Percentiles rank a stretch among this genome's conserved stretches.
Evolutionary conservation across 1,140 invertebrate species (phyloP).

Genomic region (Aphidius ervi): DNA sequence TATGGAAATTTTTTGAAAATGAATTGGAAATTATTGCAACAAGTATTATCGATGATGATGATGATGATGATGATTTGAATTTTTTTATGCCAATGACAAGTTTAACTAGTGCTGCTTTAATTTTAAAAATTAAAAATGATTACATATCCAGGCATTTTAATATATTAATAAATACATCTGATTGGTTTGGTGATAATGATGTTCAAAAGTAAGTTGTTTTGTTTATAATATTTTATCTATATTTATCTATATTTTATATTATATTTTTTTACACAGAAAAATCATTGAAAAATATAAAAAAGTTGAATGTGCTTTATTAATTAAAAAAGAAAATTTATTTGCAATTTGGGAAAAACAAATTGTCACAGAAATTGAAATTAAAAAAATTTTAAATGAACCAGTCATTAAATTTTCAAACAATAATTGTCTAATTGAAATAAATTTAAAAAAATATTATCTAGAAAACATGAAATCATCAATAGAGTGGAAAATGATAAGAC

Average conservation of each 20-base stretch:
- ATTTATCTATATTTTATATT: background rate
- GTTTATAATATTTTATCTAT: background rate
- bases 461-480: conserved; percentile 19
- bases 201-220: conserved; percentile 26
- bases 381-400: conserved; percentile 11
- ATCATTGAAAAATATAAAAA: conserved; percentile 30
- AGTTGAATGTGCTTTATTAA: conserved; percentile 21
- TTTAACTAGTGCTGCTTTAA: conserved; percentile 61
- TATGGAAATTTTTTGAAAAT: conserved; percentile 71
- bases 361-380: conserved; percentile 13
- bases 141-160: conserved; percentile 54
- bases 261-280: conserved; percentile 23
- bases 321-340: conserved; percentile 24
- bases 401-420: conserved; percentile 8
- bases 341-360: conserved; percentile 18
- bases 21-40: conserved; percentile 55
- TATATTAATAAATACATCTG: conserved; percentile 36
- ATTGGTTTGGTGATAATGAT: conserved; percentile 38
- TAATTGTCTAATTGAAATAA: conserved; percentile 10
- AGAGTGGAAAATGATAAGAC: conserved; percentile 22
- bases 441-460: conserved; percentile 19
- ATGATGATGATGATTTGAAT: conserved; percentile 58
- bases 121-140: conserved; percentile 60
- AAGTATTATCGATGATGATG: conserved; percentile 4
- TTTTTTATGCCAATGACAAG: conserved; percentile 60